Evolutionary conservation across 2,888 invertebrate genomes (phyloP).

Genomic region (Callimorpha dominula): DNA sequence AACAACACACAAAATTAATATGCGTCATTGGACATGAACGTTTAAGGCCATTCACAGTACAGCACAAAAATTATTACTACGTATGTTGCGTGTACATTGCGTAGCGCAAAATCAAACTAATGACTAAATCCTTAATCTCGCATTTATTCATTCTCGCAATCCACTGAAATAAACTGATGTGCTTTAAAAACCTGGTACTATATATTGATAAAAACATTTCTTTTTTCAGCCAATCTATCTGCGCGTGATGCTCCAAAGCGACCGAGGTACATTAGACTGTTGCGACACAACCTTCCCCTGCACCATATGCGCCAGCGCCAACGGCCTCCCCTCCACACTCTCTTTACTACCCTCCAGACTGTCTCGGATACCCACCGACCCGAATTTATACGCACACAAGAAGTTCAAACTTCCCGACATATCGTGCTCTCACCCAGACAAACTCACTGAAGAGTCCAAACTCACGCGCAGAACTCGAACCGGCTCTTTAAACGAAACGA

Average conservation of each 20-base stretch:
- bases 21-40: too few species aligned
- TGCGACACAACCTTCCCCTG: slow-evolving; percentile 81
- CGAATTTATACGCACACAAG: slow-evolving; percentile 62
- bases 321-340: slow-evolving; percentile 52
- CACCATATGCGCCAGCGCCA: slow-evolving; percentile 68
- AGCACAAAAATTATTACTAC: too few species aligned
- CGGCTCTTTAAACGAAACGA: slow-evolving; percentile 72
- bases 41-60: too few species aligned
- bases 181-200: too few species aligned
- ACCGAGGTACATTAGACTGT: slow-evolving; percentile 92
- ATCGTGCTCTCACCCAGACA: slow-evolving; percentile 53
- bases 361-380: slow-evolving; percentile 65
- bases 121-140: too few species aligned
- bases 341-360: slow-evolving; percentile 48
- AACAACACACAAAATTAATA: too few species aligned
- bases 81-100: too few species aligned
- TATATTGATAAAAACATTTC: neutral
- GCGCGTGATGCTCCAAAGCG: slow-evolving; percentile 89
- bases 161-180: too few species aligned
- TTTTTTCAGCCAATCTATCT: slow-evolving; percentile 92
- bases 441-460: slow-evolving; percentile 53
- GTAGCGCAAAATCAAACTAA: too few species aligned
- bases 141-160: too few species aligned
- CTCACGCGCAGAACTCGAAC: slow-evolving; percentile 64
- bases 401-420: slow-evolving; percentile 44